Evolutionary conservation across 2,888 invertebrate species (phyloP), one percentile per base, ranked within the genome.

Genomic region (Tenthredo distinguenda): DNA sequence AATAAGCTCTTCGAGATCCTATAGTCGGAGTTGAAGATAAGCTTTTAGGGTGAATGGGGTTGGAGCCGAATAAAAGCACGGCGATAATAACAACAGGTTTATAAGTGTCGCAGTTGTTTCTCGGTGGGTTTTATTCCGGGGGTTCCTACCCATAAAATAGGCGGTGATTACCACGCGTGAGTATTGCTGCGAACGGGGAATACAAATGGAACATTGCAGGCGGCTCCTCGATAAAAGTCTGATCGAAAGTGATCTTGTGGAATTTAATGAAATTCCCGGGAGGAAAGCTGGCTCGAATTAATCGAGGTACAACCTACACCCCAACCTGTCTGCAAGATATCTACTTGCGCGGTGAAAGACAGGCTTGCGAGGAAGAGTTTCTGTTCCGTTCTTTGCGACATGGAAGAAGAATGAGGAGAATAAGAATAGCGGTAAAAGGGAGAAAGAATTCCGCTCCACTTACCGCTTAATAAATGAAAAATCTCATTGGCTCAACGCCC

Each of bases 221-320:
- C 55, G 9, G n/a, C 18, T 31, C 50, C 34, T 31, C 34, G 55
- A 34, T 77, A 34, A 77, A 77, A 77, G 18, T 31, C 77, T 77
- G 77, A 77, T 77, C 77, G 31, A 77, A 77, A 77, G 47, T 77
- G 77, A 77, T 77, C 77, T 77, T 77, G 77, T n/a, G 77, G 77
- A 77, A 55, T 77, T 77, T 55, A 77, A 77, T 77, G 55, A 77
- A 77, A 77, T 77, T 77, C 77, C 77, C 55, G 7, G 34, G 31
- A 26, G 31, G n/a, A 18, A 50, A 55, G 50, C 55, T 77, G 77
- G 77, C 34, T 77, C 34, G 55, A 77, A 77, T 77, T 77, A 77
- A 77, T 77, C 77, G 77, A 77, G 55, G 50, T 40, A 40, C 26
- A 26, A 26, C 40, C 72, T 21, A 21, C 1, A 26, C 26, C 26